Base-by-base conservation (phyloP, 2,113 vertebrate species). In the Odocoileus hemionus region DNA sequence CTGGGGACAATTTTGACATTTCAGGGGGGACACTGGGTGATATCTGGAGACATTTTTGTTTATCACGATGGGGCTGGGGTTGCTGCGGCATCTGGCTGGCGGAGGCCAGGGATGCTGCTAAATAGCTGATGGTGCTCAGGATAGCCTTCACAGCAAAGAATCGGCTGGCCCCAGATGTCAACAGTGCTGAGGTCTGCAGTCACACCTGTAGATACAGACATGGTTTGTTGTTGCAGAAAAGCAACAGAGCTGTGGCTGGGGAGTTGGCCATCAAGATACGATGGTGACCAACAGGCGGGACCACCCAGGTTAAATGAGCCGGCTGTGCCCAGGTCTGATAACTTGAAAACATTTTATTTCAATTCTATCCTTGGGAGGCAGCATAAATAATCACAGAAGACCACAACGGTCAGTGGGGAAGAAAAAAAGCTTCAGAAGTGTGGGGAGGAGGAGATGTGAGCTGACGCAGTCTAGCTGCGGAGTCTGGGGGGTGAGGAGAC, bases 301-400 rank as follows among this genome's bases (percentile, higher is more conserved):
- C 58, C 2, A 54, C 55, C 15, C 17, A 2, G 3, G 33, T 36
- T 58, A 43, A 98, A 96, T 57, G 96, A 98, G 86, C 92, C 30
- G 28, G 64, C 80, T 25, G 33, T 0, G 10, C 23, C 7, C 2
- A 33, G 0, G 52, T 9, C 60, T 85, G 98, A 74, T 98, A 96
- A 97, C 96, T 97, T 97, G 98, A 98, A 99, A 98, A 98, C 97
- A 23, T 97, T 99, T 99, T 99, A 99, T 99, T 99, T 98, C 96
- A 89, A 95, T 98, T 78, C 98, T 98, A 98, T 98, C 97, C 95
- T 98, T 97, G 74, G 14, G 25, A 97, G 97, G 98, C 96, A 98
- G 98, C 99, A 99, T 98, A 99, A 99, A 99, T 99, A 98, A 98
- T 54, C 93, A 97, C 98, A 93, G 94, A 97, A 23, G 98, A 97